Evolutionary conservation across 2,113 vertebrate species (phyloP).

Genomic region (Ochotona princeps): DNA sequence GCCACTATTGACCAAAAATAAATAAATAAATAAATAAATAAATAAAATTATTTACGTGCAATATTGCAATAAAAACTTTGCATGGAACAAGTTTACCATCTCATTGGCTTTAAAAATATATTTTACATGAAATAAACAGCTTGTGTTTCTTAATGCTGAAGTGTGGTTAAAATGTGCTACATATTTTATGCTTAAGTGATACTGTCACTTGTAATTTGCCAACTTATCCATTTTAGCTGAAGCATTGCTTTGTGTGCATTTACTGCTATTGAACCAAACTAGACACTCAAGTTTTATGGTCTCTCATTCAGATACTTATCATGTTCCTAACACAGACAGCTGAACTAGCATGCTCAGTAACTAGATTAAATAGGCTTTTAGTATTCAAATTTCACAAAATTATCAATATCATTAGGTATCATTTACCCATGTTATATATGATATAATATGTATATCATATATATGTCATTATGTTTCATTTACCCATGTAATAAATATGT

Average conservation of each 20-base stretch:
- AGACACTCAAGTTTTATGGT: constrained; percentile 69
- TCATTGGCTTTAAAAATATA: constrained; percentile 17
- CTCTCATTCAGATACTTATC: constrained; percentile 56
- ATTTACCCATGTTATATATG: neutral
- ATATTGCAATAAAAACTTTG: constrained; percentile 20
- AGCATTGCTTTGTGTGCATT: constrained; percentile 76
- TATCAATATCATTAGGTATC: neutral
- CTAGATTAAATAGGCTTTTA: neutral
- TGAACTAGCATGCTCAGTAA: constrained; percentile 44
- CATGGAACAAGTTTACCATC: neutral
- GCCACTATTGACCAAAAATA: neutral
- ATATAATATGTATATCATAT: neutral
- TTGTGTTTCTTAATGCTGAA: constrained; percentile 63
- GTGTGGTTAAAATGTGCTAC: constrained; percentile 75
- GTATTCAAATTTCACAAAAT: constrained; percentile 2
- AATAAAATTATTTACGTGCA: neutral
- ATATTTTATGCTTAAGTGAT: constrained; percentile 78
- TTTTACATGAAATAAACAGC: constrained; percentile 70
- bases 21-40: neutral
- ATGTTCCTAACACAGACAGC: constrained; percentile 63
- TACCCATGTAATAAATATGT: neutral
- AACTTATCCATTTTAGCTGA: constrained; percentile 78
- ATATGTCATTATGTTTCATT: neutral
- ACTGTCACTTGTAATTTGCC: constrained; percentile 82
- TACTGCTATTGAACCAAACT: constrained; percentile 80